Base-by-base conservation (phyloP, 2,888 invertebrate genomes). In the Lepidochrysops patricia region DNA sequence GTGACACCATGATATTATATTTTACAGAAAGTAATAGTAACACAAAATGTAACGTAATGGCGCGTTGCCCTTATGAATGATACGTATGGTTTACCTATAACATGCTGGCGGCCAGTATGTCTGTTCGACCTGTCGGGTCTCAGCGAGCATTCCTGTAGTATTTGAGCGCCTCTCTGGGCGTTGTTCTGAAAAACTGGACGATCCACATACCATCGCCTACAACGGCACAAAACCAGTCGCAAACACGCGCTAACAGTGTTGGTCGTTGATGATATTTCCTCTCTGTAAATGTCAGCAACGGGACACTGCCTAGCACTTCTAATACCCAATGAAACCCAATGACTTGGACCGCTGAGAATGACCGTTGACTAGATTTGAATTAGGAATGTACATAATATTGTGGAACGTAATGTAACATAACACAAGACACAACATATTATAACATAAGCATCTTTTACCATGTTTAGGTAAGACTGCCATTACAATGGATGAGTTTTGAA, bases 161-260 rank as follows among this genome's bases (percentile, higher is more conserved):
- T 82, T 80, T 82, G 80, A 80, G 81, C 82, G 84, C 88, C 89
- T 87, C 86, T 72, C 80, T 82, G 80, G 88, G 88, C 88, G 87
- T 80, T 76, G 83, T 75, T 89, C 89, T 89, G 89, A 89, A 89
- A 89, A 89, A 89, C 89, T 89, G 87, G 89, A 88, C 88, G 88
- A 88, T 89, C 89, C 89, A 88, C 86, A 87, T 80, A 87, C 88
- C 84, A 87, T 81, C 88, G 89, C 87, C 89, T 87, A 88, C 83
- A 84, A 80, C 83, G 84, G 83, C 82, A 84, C 83, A 82, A 80
- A 82, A 81, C 81, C 76, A 83, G 81, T 81, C 79, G 76, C 82
- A 72, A 75, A 78, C 67, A 71, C 72, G 70, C 72, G 75, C 77
- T 73, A 81, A 77, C 82, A 80, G 82, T 87, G 84, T 78, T 81